Evolutionary conservation across 64 coral and sea anemone species (phyloP), one percentile per base, ranked within the genome.

Genomic region (Montipora capricornis): DNA sequence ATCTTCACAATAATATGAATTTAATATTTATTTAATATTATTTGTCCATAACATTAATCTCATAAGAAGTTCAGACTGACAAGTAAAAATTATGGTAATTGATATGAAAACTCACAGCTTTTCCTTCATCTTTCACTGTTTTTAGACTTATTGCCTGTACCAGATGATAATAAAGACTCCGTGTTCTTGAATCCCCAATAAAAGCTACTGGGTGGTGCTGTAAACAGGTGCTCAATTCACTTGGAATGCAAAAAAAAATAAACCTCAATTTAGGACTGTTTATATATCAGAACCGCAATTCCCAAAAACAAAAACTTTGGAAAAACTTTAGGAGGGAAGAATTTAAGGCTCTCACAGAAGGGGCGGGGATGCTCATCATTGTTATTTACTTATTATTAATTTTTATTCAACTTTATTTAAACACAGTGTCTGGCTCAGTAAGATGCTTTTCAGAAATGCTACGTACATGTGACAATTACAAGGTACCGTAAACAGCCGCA

Each of bases 161-260:
- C 71, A 97, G 77, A 59, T 97, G 78, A 83, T 92, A 95, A 57
- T 95, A 97, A 58, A 97, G 77, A 1, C 89, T 85, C 81, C 96
- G 71, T 47, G 79, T 97, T 80, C 96, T 87, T 49, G 96, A 97
- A 78, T 97, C 96, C 8, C 96, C 96, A 60, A 97, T 83, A 85
- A 97, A 97, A 71, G 96, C 90, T 3, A 97, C 87, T 47, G 89
- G 93, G 26, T 95, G 96, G 37, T 95, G 91, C 79, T 97, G 96
- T 84, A 97, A 90, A 51, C 96, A 97, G 15, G 96, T 97, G 11
- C 93, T 80, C 26, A 95, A 48, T 69, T 97, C 96, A 89, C 96
- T 97, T 73, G 1, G 91, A 92, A 45, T 13, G 15, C 37, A 77
- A 62, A 64, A 16, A 16, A 68, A 3, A 62, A 15, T 85, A 75